Conservation (phyloP, 2,888 invertebrate genomes). For the Cosmia pyralina region DNA sequence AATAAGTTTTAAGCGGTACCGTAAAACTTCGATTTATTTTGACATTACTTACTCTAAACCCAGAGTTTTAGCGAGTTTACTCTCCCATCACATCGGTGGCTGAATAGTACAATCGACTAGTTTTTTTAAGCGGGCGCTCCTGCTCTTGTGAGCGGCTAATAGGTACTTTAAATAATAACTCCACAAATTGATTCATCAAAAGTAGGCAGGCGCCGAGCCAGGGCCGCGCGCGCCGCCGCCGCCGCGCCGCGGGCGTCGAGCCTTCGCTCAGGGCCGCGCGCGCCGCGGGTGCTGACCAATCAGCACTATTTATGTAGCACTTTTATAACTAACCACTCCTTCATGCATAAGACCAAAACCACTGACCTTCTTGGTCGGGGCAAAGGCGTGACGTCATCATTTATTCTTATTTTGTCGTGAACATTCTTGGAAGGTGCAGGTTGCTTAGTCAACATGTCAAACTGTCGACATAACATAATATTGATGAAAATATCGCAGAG, state of each 20-base stretch:
- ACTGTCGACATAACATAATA: too few relatives aligned
- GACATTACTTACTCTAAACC: too few relatives aligned
- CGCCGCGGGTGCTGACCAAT: constrained; percentile 17
- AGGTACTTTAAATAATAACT: neutral
- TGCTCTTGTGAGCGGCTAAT: too few relatives aligned
- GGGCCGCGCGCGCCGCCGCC: constrained; percentile 15
- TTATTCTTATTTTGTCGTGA: neutral
- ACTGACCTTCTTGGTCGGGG: constrained; percentile 16
- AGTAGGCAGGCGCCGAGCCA: neutral
- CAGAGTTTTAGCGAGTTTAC: too few relatives aligned
- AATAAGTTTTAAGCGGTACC: too few relatives aligned
- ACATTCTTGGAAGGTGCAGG: neutral
- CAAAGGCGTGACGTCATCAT: constrained; percentile 2
- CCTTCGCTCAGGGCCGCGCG: constrained; percentile 9
- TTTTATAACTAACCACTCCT: neutral
- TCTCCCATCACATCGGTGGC: too few relatives aligned
- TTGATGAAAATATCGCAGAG: too few relatives aligned
- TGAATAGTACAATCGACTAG: too few relatives aligned
- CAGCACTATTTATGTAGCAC: constrained; percentile 18
- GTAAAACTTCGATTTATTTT: too few relatives aligned
- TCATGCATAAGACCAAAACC: neutral
- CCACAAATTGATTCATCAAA: constrained; percentile 33
- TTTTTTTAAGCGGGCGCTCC: too few relatives aligned
- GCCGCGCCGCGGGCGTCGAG: too few relatives aligned
- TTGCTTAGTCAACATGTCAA: neutral